Evolutionary conservation across 2,797 vertebrate species (phyloP), one percentile per base, ranked within the genome.

Genomic region (Anabas testudineus): DNA sequence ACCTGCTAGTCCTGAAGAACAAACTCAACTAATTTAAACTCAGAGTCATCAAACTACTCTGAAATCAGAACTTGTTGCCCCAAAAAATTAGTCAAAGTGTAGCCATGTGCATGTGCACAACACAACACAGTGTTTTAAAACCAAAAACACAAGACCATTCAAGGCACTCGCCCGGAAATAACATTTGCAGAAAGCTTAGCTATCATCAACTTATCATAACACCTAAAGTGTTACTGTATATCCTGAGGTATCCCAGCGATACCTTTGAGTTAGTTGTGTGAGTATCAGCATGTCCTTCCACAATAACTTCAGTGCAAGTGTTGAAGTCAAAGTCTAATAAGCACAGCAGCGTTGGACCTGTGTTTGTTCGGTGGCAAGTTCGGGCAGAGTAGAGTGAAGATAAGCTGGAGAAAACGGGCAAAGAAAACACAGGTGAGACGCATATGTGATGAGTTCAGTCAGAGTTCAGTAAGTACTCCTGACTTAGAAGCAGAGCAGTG

Each of bases 401-500:
- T 5, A 7, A 51, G 41, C 37, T 73, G 14, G 7, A 32, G 12
- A 48, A 2, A 30, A n/a, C 14, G 15, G 2, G 12, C 6, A 54
- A 69, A 24, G 2, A 67, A 65, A 70, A 61, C 51, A 68, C 57
- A 60, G 43, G 47, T 55, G 42, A 54, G 19, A 34, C n/a, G 54
- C 52, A 69, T n/a, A 55, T 0, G 14, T 28, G 41, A 77, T 7
- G 46, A 61, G 80, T 81, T 88, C 69, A 82, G 47, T 57, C 16
- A 18, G 51, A 74, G 78, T 76, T 84, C 76, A 75, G 42, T 36
- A 28, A 48, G 47, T 39, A 54, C 26, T 60, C 54, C 21, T 28
- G 22, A 66, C 55, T 65, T 58, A 28, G 66, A 76, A 51, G 51
- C 70, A 76, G 21, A 65, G 32, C 43, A 34, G 18, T n/a, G n/a